Conservation (phyloP, 2,888 invertebrate genomes). For the Cylloceria caligata region DNA sequence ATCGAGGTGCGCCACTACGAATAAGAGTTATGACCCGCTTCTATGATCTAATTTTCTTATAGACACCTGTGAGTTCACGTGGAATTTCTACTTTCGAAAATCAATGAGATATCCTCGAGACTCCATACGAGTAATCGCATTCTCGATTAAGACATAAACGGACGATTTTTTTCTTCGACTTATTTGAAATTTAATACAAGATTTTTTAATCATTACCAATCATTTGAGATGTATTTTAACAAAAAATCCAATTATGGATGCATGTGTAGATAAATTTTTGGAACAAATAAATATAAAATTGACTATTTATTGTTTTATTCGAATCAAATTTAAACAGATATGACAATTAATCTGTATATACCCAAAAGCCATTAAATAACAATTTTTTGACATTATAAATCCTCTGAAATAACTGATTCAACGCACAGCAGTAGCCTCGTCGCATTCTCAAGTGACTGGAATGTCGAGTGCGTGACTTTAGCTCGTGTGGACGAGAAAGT, state of each 20-base stretch:
- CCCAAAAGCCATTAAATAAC: not conserved
- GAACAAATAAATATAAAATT: too few species aligned
- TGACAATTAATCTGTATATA: not conserved
- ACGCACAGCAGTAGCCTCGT: not conserved
- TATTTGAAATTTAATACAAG: not conserved
- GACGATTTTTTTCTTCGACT: not conserved
- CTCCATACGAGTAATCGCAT: constrained; percentile 28
- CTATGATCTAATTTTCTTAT: constrained; percentile 52
- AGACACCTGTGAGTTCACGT: constrained; percentile 16
- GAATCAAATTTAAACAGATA: not conserved
- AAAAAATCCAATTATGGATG: too few species aligned
- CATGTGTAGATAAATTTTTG: too few species aligned
- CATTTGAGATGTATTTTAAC: not conserved
- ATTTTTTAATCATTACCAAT: not conserved
- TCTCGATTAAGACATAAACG: constrained; percentile 2
- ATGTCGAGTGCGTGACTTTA: constrained; percentile 62
- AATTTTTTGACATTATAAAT: not conserved
- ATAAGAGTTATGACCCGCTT: constrained; percentile 49
- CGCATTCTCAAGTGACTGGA: constrained; percentile 43
- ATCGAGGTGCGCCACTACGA: constrained; percentile 43
- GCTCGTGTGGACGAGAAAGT: constrained; percentile 60
- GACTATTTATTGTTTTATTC: too few species aligned
- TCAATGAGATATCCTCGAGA: constrained; percentile 13
- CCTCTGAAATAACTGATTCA: not conserved
- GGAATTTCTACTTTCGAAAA: constrained; percentile 65